Evolutionary conservation across 1,140 invertebrate genomes (phyloP).

Genomic region (Brachionus sp.): DNA sequence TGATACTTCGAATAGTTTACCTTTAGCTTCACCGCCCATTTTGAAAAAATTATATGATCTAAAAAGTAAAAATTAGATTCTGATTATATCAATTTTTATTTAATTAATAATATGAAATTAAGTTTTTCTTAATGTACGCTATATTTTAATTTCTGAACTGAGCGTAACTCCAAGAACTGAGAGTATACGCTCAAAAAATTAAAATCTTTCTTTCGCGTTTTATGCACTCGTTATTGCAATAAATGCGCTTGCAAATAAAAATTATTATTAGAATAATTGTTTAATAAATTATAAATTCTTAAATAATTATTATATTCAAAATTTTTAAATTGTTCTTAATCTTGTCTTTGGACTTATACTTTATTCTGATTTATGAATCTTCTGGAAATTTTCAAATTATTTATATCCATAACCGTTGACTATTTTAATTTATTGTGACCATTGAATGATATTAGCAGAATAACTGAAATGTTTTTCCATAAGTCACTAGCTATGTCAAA

Average conservation of each 20-base stretch:
- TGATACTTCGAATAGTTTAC: constrained; percentile 34
- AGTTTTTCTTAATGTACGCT: neutral
- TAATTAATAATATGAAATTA: neutral
- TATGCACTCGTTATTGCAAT: neutral
- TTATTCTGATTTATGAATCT: no score
- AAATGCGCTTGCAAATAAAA: neutral
- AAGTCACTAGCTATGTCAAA: no score
- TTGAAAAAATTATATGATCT: constrained; percentile 23
- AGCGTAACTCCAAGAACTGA: constrained; percentile 10
- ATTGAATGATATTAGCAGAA: no score
- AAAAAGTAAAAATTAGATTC: neutral
- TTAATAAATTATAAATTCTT: no score
- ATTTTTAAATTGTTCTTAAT: no score
- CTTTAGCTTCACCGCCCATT: constrained; percentile 45
- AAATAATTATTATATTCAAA: no score
- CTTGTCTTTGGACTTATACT: no score
- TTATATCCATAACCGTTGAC: no score
- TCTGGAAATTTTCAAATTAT: no score
- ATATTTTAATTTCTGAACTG: neutral
- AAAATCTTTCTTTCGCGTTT: neutral
- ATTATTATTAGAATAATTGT: neutral
- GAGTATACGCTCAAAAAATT: neutral
- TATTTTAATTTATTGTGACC: no score
- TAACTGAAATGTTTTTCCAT: no score
- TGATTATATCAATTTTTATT: neutral